Evolutionary conservation across 2,113 vertebrate genomes (phyloP), one percentile per base, ranked within the genome.

Genomic region (Plecturocebus donacophilus): DNA sequence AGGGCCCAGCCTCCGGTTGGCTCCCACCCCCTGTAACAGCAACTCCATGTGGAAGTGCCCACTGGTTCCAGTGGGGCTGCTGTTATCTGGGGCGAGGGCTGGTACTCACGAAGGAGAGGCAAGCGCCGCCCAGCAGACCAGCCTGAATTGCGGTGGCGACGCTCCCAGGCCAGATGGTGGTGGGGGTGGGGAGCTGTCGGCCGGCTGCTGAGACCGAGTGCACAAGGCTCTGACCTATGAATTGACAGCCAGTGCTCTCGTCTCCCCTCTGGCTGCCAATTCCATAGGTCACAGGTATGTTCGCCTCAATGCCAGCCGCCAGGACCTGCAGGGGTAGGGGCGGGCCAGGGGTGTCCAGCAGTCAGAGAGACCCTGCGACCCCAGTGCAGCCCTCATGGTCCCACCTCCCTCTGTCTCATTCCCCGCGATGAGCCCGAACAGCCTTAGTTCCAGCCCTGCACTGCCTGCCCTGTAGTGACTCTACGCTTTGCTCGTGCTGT

Each of bases 201-300:
- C 52, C 1, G 95, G 90, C 70, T 80, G 73, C 92, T 0, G 10
- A 58, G 96, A 97, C 58, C 35, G 95, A 98, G 98, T 98, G 98
- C 96, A 98, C 98, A 98, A 95, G 97, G 96, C 98, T 98, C 98
- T 98, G 98, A 98, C 98, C 98, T 98, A 98, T 98, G 98, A 98
- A 97, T 98, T 98, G 98, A 98, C 98, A 98, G 98, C 98, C 98
- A 98, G 98, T 98, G 73, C 83, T 58, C 91, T 45, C 1, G 0
- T n/a, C 47, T 83, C 14, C 52, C 73, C 96, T 98, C 98, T 98
- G 98, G 98, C 98, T 98, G 98, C 98, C 98, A 98, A 97, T 98
- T 98, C 97, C 98, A 98, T 98, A 98, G 98, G 98, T 98, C 98
- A 98, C 98, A 98, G 98, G 98, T 98, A 98, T 98, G 98, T 98